These are phyloP conservation scores for Oryzias javanicus DNA, from an alignment of 2,113 vertebrate genomes.

Conservation along the genomic window DNA sequence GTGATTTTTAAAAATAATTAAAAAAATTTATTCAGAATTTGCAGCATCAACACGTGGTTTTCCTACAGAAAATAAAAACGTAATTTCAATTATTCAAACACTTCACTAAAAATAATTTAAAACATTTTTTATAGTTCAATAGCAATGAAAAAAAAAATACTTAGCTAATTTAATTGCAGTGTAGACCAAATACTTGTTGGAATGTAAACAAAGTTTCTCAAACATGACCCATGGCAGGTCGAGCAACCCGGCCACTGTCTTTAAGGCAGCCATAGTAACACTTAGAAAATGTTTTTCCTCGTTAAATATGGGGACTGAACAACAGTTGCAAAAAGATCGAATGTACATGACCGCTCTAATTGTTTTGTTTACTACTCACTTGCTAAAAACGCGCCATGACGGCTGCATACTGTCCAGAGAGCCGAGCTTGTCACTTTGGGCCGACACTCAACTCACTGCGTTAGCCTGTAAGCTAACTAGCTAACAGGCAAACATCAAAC, in stretches of 20 bases:
- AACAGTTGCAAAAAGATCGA: not conserved
- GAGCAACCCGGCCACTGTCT: not conserved
- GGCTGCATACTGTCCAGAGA: conserved; percentile 9
- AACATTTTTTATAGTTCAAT: not conserved
- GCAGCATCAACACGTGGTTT: too few relatives aligned
- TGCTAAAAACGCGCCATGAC: conserved; percentile 19
- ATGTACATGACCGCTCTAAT: not conserved
- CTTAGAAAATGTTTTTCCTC: too few relatives aligned
- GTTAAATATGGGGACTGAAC: not conserved
- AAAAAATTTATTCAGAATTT: too few relatives aligned
- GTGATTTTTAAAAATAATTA: too few relatives aligned
- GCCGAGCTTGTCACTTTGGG: conserved; percentile 37
- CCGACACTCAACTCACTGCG: conserved; percentile 52
- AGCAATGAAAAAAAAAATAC: too few relatives aligned
- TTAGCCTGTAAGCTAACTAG: conserved; percentile 65
- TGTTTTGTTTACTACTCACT: not conserved
- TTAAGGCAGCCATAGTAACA: too few relatives aligned
- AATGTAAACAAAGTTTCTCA: conserved; percentile 59
- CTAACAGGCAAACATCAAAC: conserved; percentile 64
- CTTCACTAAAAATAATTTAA: not conserved
- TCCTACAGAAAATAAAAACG: too few relatives aligned
- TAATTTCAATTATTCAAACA: too few relatives aligned
- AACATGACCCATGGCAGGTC: not conserved
- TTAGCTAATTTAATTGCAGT: not conserved
- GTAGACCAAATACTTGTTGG: conserved; percentile 5